phyloP scores from a whole-genome alignment of 2,797 vertebrate genomes.

The Manis crassicaudata region DNA sequence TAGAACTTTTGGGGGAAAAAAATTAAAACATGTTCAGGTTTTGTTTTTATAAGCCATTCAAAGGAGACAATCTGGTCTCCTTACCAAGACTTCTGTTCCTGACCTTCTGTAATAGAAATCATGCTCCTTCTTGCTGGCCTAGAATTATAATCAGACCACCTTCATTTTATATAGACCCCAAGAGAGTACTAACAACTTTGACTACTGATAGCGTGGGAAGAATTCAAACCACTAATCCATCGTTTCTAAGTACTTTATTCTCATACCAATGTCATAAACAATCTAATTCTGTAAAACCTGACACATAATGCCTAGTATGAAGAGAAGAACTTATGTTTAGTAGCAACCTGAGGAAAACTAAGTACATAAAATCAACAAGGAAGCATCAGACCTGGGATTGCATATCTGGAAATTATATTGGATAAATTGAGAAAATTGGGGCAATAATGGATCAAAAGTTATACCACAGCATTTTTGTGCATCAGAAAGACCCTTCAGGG shows the following conservation, averaged over 20 bases:
- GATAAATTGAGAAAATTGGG: slow-evolving; percentile 81
- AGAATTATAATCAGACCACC: slow-evolving; percentile 45
- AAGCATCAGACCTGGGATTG: slow-evolving; percentile 71
- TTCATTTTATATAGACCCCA: slow-evolving; percentile 52
- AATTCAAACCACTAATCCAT: slow-evolving; percentile 63
- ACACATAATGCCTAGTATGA: slow-evolving; percentile 48
- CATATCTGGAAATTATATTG: slow-evolving; percentile 73
- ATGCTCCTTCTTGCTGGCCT: background rate
- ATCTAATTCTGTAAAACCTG: slow-evolving; percentile 65
- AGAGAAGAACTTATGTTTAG: slow-evolving; percentile 65
- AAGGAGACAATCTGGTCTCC: slow-evolving; percentile 41
- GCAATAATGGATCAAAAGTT: slow-evolving; percentile 78
- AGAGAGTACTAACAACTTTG: slow-evolving; percentile 59
- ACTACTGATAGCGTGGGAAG: slow-evolving; percentile 61
- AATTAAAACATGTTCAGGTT: background rate
- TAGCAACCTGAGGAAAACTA: slow-evolving; percentile 79
- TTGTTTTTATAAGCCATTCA: slow-evolving; percentile 18
- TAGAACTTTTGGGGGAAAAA: background rate
- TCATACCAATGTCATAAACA: slow-evolving; percentile 64
- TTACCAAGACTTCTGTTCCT: slow-evolving; percentile 34
- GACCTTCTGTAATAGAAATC: slow-evolving; percentile 2
- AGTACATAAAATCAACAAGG: slow-evolving; percentile 79
- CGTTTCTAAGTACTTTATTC: slow-evolving; percentile 66
- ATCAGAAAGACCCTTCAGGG: slow-evolving; percentile 75
- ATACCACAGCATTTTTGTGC: slow-evolving; percentile 72